Conservation (phyloP, 1,140 invertebrate species). For the Anastatus disparis region DNA sequence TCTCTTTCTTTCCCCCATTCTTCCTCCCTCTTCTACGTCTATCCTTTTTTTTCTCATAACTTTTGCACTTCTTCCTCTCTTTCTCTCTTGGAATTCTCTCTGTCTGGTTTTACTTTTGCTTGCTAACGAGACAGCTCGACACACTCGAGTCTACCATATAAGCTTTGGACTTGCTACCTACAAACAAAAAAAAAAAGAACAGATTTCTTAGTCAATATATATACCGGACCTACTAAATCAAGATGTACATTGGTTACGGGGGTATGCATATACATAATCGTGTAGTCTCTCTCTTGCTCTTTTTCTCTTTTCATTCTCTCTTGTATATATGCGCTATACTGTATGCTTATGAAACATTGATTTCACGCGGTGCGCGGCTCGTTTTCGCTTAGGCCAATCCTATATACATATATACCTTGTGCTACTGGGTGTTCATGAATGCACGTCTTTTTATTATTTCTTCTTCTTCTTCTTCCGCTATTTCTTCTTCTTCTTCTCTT, state of each 20-base stretch:
- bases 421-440: constrained; percentile 54
- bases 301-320: neutral
- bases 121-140: constrained; percentile 63
- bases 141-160: too few species aligned
- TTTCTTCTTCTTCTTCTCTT: neutral
- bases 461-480: too few species aligned
- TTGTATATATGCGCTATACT: constrained; percentile 50
- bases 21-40: constrained; percentile 29
- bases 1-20: constrained; percentile 38
- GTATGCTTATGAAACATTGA: constrained; percentile 67
- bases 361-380: constrained; percentile 61
- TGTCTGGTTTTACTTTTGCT: constrained; percentile 39
- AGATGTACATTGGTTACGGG: constrained; percentile 68
- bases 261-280: too few species aligned
- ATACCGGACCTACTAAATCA: constrained; percentile 66
- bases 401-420: too few species aligned
- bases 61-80: constrained; percentile 42
- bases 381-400: too few species aligned
- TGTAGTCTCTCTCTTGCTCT: constrained; percentile 42
- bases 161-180: too few species aligned
- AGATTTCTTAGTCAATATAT: neutral
- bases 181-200: too few species aligned
- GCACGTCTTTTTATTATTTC: constrained; percentile 14
- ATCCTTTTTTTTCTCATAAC: constrained; percentile 39
- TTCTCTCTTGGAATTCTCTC: constrained; percentile 46